phyloP scores from a whole-genome alignment of 1,140 invertebrate genomes.

The Drosophila cardini region DNA sequence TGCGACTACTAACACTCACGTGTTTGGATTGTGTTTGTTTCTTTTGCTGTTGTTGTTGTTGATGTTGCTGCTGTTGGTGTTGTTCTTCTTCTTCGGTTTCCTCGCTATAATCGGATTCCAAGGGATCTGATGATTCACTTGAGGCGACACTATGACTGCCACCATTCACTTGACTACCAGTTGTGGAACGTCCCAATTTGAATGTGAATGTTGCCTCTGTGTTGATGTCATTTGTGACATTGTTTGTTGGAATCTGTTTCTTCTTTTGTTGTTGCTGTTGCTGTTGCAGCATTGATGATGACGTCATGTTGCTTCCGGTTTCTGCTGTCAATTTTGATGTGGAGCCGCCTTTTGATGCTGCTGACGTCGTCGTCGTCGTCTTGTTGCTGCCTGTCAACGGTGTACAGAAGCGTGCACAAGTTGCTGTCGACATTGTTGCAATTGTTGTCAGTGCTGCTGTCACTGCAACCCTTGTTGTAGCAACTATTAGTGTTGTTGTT shows the following conservation, averaged over 20 bases:
- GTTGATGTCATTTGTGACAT: slow-evolving; percentile 56
- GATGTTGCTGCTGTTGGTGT: slow-evolving; percentile 32
- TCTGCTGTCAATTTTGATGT: slow-evolving; percentile 66
- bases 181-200: slow-evolving; percentile 64
- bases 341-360: slow-evolving; percentile 54
- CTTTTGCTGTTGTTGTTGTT: slow-evolving; percentile 32
- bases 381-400: slow-evolving; percentile 52
- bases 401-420: slow-evolving; percentile 71
- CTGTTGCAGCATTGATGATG: slow-evolving; percentile 35
- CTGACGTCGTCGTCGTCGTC: slow-evolving; percentile 21
- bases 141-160: slow-evolving; percentile 62
- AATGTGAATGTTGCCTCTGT: slow-evolving; percentile 79
- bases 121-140: slow-evolving; percentile 81
- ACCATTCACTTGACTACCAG: slow-evolving; percentile 13
- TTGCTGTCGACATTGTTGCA: slow-evolving; percentile 69
- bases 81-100: slow-evolving; percentile 61
- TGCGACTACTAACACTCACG: slow-evolving; percentile 31
- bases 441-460: slow-evolving; percentile 29
- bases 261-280: slow-evolving; percentile 35
- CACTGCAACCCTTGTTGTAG: slow-evolving; percentile 27
- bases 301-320: slow-evolving; percentile 63
- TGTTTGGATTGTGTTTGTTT: slow-evolving; percentile 42
- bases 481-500: slow-evolving; percentile 6
- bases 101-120: slow-evolving; percentile 81
- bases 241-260: slow-evolving; percentile 54